A percentile compares a stretch with the other conserved stretches of the same genome.
These are phyloP conservation scores for Aldrovandia affinis DNA, from an alignment of 2,797 vertebrate species.

Conservation along the genomic window DNA sequence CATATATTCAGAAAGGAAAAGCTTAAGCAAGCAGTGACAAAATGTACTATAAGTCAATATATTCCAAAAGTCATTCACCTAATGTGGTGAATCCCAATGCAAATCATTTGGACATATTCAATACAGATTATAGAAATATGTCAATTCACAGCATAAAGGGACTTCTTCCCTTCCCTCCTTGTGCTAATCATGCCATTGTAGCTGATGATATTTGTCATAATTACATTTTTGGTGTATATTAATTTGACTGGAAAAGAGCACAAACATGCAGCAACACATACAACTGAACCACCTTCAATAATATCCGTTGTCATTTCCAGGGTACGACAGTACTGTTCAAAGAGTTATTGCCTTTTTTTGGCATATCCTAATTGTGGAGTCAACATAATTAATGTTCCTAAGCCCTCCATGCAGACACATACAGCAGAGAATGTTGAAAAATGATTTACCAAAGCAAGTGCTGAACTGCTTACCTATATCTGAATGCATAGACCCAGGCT, in stretches of 20 bases:
- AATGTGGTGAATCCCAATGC: not conserved
- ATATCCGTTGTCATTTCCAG: not conserved
- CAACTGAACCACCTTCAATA: not conserved
- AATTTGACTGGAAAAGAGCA: not conserved
- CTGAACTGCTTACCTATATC: slow-evolving; percentile 52
- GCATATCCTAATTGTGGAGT: slow-evolving; percentile 67
- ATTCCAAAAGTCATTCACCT: not conserved
- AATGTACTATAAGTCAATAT: not conserved
- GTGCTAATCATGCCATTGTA: not conserved
- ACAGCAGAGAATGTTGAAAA: slow-evolving; percentile 59
- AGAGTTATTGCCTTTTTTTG: slow-evolving; percentile 63
- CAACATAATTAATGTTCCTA: slow-evolving; percentile 62
- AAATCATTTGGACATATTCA: not conserved
- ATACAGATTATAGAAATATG: not conserved
- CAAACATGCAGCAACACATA: not conserved
- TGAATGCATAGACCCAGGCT: not conserved
- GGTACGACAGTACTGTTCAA: not conserved
- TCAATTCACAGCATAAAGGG: not conserved
- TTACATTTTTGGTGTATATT: not conserved
- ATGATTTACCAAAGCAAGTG: slow-evolving; percentile 60
- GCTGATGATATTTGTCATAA: not conserved
- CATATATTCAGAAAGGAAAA: not conserved
- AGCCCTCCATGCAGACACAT: slow-evolving; percentile 56
- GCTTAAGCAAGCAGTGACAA: not conserved
- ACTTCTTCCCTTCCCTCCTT: not conserved